These are phyloP conservation scores for Hipparchia semele DNA, from an alignment of 2,888 invertebrate genomes.

Conservation along the genomic window DNA sequence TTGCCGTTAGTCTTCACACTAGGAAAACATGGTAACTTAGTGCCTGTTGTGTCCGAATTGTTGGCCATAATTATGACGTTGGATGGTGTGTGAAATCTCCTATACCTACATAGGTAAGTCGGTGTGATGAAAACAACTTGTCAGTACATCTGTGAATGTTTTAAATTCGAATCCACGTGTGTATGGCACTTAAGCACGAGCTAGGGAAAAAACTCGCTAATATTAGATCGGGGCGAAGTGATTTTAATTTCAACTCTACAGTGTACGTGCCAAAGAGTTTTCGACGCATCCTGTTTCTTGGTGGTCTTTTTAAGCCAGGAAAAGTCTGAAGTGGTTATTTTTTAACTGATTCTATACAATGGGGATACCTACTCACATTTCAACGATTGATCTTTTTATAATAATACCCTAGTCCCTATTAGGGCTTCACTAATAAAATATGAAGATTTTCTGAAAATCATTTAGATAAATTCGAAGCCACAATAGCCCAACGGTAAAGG, in stretches of 20 bases:
- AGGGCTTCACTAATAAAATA: too few relatives aligned
- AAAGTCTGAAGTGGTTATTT: conserved; percentile 3
- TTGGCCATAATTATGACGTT: too few relatives aligned
- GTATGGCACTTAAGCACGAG: conserved; percentile 45
- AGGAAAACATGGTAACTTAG: too few relatives aligned
- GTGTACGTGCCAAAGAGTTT: conserved; percentile 12
- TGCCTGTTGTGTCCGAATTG: too few relatives aligned
- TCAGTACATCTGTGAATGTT: not conserved
- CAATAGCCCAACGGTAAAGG: too few relatives aligned
- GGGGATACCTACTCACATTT: not conserved
- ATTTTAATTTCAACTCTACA: conserved; percentile 7
- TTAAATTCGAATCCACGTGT: conserved; percentile 39
- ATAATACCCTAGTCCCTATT: not conserved
- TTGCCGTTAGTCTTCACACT: too few relatives aligned
- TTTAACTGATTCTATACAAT: not conserved
- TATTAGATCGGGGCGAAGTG: conserved; percentile 29
- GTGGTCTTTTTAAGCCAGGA: conserved; percentile 11
- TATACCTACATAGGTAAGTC: too few relatives aligned
- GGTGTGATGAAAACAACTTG: not conserved
- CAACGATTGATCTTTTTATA: not conserved
- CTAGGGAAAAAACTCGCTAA: conserved; percentile 37
- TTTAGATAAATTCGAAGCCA: not conserved
- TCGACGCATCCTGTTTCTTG: conserved; percentile 16
- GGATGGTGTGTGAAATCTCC: too few relatives aligned
- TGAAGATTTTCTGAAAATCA: not conserved